Percentiles rank a stretch among this genome's conserved stretches.
phyloP scores from a whole-genome alignment of 1,140 invertebrate species.

The Ips typographus region DNA sequence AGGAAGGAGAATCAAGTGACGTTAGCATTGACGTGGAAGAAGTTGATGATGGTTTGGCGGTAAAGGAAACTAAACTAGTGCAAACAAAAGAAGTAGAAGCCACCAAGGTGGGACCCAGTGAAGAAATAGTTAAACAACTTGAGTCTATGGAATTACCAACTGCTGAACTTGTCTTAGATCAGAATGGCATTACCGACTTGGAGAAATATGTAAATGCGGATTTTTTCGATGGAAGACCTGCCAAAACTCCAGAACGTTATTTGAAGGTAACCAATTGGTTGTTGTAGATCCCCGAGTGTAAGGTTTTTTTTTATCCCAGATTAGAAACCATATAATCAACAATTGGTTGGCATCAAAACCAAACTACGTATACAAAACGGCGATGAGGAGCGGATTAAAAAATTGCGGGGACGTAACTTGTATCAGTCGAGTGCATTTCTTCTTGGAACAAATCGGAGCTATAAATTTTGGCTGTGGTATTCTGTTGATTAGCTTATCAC shows the following conservation, averaged over 20 bases:
- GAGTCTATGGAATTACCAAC: constrained; percentile 50
- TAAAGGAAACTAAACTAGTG: background rate
- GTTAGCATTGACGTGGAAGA: constrained; percentile 61
- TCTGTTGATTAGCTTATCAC: background rate
- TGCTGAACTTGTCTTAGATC: constrained; percentile 53
- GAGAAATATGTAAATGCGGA: constrained; percentile 61
- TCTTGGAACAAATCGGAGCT: constrained; percentile 64
- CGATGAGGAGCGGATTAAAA: constrained; percentile 59
- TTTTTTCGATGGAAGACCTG: constrained; percentile 61
- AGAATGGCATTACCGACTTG: constrained; percentile 55
- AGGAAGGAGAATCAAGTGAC: constrained; percentile 58
- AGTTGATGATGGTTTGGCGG: constrained; percentile 52
- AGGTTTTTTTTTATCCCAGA: constrained; percentile 44
- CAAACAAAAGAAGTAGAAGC: constrained; percentile 12
- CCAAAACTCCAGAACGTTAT: constrained; percentile 63
- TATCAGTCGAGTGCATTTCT: constrained; percentile 63
- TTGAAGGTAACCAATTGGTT: constrained; percentile 50
- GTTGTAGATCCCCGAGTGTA: background rate
- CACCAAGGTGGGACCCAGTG: background rate
- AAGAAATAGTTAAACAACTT: constrained; percentile 38
- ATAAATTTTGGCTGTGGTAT: constrained; percentile 68
- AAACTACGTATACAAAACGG: constrained; percentile 63
- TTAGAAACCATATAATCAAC: constrained; percentile 63
- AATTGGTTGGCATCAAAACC: constrained; percentile 60
- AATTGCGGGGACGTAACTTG: constrained; percentile 67